Base-by-base conservation (phyloP, 2,113 vertebrate species). In the Nycticorax nycticorax region DNA sequence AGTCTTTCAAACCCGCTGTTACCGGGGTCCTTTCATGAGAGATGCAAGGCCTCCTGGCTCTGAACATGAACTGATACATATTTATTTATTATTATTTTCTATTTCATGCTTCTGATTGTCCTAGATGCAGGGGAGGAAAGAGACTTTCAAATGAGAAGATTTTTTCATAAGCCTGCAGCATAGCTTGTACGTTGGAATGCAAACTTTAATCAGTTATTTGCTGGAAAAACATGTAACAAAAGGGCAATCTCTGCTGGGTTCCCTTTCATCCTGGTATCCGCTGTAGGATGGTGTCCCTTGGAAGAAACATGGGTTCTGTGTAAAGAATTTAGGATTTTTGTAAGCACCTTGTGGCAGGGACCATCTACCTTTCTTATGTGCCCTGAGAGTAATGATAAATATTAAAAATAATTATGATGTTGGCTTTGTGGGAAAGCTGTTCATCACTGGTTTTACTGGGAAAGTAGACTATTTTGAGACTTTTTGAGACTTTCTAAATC, bases 31-130 rank as follows among this genome's bases (percentile, higher is more conserved):
- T 6, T 74, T n/a, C 55, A 28, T 2, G 6, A 84, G 52, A 39
- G 14, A 52, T 2, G 1, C 67, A 47, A 71, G 30, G 30, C 28
- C 26, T 71, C n/a, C 55, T 63, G 57, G 55, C 43, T 86, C 50
- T 68, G 55, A 74, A 48, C 52, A 55, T 74, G 64, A 94, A 74
- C 90, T 91, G 83, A 83, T 94, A 43, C 75, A 92, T 97, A 93
- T 94, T 92, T 96, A 88, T 89, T 88, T 93, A 95, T 90, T 96
- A 72, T 66, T 94, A 90, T 95, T 97, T 86, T 87, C n/a, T 91
- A 0, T 72, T 88, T 84, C 10, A 5, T 86, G 52, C 55, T 68
- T 50, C 64, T 86, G 79, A 84, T 84, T 94, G 91, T 93, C 85
- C 85, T 86, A 93, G 76, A 81, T 93, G 72, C 47, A 93, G 27